These are phyloP conservation scores for Sorex maritimensis DNA, from an alignment of 2,797 vertebrate species.

Conservation along the genomic window DNA sequence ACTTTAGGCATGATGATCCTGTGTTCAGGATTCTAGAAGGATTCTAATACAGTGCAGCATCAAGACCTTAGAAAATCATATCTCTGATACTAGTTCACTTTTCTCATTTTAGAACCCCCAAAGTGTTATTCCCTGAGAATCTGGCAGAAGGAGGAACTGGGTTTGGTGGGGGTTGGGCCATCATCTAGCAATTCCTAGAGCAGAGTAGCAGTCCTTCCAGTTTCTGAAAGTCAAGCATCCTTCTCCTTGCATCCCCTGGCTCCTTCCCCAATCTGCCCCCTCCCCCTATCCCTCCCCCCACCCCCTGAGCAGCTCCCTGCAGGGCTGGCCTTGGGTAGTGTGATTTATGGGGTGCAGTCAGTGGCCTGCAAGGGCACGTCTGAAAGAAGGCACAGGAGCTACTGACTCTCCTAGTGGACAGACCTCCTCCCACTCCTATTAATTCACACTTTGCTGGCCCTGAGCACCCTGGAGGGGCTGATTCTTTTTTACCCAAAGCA, in stretches of 20 bases:
- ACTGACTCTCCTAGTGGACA: conserved; percentile 44
- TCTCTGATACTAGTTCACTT: background rate
- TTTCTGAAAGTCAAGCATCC: background rate
- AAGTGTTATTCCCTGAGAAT: background rate
- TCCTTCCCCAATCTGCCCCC: background rate
- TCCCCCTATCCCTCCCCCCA: background rate
- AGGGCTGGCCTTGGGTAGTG: background rate
- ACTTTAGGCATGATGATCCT: background rate
- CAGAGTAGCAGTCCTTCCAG: background rate
- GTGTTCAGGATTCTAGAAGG: conserved; percentile 11
- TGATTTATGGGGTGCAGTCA: conserved; percentile 1
- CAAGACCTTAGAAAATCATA: background rate
- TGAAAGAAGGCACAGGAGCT: background rate
- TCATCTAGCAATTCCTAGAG: background rate
- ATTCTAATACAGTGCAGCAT: background rate
- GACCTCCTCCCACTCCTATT: conserved; percentile 77
- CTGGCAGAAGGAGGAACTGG: background rate
- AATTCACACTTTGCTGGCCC: conserved; percentile 83
- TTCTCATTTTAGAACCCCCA: background rate
- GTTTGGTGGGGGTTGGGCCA: background rate
- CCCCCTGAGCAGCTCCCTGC: rapidly evolving
- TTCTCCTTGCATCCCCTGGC: background rate
- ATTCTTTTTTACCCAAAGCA: conserved; percentile 83
- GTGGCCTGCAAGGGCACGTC: background rate
- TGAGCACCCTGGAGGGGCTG: conserved; percentile 79